Evolutionary conservation across 1,140 invertebrate species (phyloP), one percentile per base, ranked within the genome.

Genomic region (Rhizoglyphus robini): DNA sequence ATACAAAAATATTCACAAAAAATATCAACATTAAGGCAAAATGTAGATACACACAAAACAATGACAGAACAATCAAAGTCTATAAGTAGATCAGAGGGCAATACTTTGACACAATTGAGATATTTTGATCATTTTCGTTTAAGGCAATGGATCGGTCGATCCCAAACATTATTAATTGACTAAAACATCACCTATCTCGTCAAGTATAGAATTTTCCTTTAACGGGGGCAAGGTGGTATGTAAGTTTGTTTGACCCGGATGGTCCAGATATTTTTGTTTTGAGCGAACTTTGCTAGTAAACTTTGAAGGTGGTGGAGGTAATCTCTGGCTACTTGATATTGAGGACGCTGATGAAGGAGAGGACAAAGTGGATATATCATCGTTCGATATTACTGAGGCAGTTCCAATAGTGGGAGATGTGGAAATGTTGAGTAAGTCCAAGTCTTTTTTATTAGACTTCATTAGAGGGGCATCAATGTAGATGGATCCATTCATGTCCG

Each of bases 401-500:
- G 15, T 27, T 11, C 18, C 51, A 11, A 20, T 8, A 25, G 51
- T 54, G 23, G 51, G 51, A 8, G 51, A 54, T 15, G 51, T 32
- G 20, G 51, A 54, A 23, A 54, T 54, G 51, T 54, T 41, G 58
- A 32, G 29, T 30, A 15, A 18, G 27, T 60, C 3, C 27, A 29
- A 2, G 27, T 34, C 32, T 34, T 60, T 60, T 60, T n/a, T 60
- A 11, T n/a, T 46, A 15, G 27, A 23, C 1, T 29, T 15, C 3
- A 60, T 60, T 11, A 82, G 70, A 5, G 82, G 65, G 1, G 81
- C 80, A 69, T 83, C 80, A 13, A 84, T 84, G 68, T 88, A 86
- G 8, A 84, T 68, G 4, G 69, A 85, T 15, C 46, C 29, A 51
- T 85, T 82, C 68, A 86, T 84, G 71, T 90, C 88, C 2, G 83